Evolutionary conservation across 1,140 invertebrate genomes (phyloP).

Genomic region (Centruroides vittatus): DNA sequence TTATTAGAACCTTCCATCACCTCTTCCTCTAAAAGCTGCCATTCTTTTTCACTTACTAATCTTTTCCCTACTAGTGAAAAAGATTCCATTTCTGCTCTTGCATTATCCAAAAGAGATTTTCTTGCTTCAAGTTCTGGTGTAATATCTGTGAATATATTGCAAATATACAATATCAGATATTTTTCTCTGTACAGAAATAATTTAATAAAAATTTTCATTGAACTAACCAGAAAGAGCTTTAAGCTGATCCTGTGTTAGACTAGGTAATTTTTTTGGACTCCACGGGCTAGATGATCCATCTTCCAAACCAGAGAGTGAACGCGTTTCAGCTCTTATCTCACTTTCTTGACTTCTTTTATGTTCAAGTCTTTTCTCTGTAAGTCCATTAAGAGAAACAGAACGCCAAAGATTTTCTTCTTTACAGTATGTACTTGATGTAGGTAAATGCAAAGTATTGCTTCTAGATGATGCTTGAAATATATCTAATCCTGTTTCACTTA

Average conservation of each 20-base stretch:
- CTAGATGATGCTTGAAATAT: too few relatives aligned
- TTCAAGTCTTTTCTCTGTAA: not conserved
- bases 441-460: not conserved
- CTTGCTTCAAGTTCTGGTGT: constrained; percentile 29
- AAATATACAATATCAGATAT: too few relatives aligned
- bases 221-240: constrained; percentile 11
- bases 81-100: constrained; percentile 21
- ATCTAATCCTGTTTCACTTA: not conserved
- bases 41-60: constrained; percentile 34
- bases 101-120: constrained; percentile 24
- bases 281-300: too few relatives aligned
- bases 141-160: constrained; percentile 21
- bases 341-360: too few relatives aligned
- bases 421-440: not conserved
- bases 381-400: not conserved
- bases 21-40: constrained; percentile 33
- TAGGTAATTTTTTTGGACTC: constrained; percentile 8
- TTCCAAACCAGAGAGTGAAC: too few relatives aligned
- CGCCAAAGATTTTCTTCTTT: not conserved
- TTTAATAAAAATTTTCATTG: not conserved
- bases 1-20: constrained; percentile 16
- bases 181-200: too few relatives aligned
- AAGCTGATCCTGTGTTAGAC: constrained; percentile 14
- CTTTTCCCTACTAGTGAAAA: constrained; percentile 25
- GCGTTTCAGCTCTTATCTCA: too few relatives aligned